phyloP scores from a whole-genome alignment of 2,888 invertebrate species.

The Tenthredo distinguenda region DNA sequence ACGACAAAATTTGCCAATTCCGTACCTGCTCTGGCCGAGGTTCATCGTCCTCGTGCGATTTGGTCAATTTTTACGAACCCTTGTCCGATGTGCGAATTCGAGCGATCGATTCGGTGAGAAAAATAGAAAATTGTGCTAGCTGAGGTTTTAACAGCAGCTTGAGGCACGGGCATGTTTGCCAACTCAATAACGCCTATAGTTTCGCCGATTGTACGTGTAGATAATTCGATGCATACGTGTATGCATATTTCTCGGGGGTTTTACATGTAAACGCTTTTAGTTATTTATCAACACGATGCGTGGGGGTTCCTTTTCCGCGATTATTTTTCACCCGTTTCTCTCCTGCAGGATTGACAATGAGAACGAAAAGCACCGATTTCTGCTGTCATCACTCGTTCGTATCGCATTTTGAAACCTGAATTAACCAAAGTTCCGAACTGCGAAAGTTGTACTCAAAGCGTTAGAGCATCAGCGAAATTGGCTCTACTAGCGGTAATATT shows the following conservation, averaged over 20 bases:
- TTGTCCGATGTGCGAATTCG: neutral
- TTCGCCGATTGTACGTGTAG: constrained; percentile 6
- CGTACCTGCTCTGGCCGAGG: neutral
- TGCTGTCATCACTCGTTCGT: neutral
- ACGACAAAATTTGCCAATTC: constrained; percentile 21
- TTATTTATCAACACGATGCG: constrained; percentile 21
- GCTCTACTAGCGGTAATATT: constrained; percentile 11
- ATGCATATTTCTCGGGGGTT: neutral
- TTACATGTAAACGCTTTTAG: neutral
- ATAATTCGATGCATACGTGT: neutral
- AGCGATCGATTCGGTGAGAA: neutral
- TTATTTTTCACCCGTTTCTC: neutral
- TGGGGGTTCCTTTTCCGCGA: neutral
- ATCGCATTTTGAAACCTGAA: constrained; percentile 1
- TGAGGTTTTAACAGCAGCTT: neutral
- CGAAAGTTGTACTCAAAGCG: neutral
- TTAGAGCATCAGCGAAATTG: constrained; percentile 31
- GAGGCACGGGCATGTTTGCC: constrained; percentile 15
- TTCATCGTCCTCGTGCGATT: neutral
- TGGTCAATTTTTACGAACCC: neutral
- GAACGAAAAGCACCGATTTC: neutral
- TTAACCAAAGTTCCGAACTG: constrained; percentile 11
- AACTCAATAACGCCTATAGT: constrained; percentile 20
- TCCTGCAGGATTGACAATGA: neutral
- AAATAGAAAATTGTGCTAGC: too few relatives aligned